Base-by-base conservation (phyloP, 2,797 vertebrate species). In the Eospalax fontanierii region DNA sequence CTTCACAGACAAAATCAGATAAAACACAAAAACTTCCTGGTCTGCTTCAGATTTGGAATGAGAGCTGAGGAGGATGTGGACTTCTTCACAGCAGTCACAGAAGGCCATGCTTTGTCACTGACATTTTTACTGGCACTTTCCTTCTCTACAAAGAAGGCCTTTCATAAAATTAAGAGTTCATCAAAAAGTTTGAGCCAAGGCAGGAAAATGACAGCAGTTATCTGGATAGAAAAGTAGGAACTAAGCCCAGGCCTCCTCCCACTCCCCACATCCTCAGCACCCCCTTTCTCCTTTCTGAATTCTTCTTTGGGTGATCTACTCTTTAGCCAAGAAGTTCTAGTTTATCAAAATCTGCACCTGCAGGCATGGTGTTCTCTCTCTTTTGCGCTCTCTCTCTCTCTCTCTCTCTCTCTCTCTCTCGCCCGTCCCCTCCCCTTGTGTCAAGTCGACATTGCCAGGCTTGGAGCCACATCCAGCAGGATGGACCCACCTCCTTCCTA, bases 91-190 rank as follows among this genome's bases (percentile, higher is more conserved):
- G 74, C 35, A 65, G 65, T 70, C 79, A 33, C n/a, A 88, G 30
- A 19, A 89, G 57, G 26, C 38, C 54, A 19, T 85, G 59, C 61
- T 87, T n/a, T 46, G 63, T 83, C 89, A 74, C 63, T 54, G 73
- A 78, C 35, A 68, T 38, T 87, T 85, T 88, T 74, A 75, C 54
- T 66, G 21, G 54, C 68, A 76, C 16, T 89, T 61, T 61, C 18
- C 74, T 92, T 93, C 82, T 30, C 81, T 80, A 75, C 61, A 95
- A 50, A 88, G 87, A 93, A 84, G 46, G 26, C 4, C 65, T 95
- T 87, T 82, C 40, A 92, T 87, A 50, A 89, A 89, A 80, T 16
- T 38, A 91, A 9, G 50, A 71, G 59, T 68, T 75, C 65, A 71
- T 50, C 8, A 33, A 85, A 28, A 35, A 15, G 33, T 71, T 38